A percentile compares a stretch with the other conserved stretches of the same genome.
These are phyloP conservation scores for Axis porcinus DNA, from an alignment of 2,113 vertebrate species.

Conservation along the genomic window DNA sequence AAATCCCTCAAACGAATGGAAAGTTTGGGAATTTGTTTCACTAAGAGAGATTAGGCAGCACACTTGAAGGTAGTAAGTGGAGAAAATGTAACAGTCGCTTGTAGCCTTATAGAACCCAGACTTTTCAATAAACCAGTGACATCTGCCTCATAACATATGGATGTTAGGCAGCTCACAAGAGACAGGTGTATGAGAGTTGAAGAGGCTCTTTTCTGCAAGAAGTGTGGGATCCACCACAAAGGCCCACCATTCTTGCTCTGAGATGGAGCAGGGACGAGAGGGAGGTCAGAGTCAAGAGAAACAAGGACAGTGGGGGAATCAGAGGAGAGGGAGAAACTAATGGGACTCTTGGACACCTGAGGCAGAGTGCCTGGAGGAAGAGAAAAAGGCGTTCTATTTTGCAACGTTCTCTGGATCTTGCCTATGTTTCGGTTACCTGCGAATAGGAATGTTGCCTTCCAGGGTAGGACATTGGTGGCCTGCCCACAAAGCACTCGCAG, in stretches of 20 bases:
- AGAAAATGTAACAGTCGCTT: neutral
- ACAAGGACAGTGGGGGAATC: neutral
- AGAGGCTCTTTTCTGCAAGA: neutral
- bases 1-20: neutral
- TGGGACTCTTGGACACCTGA: neutral
- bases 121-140: neutral
- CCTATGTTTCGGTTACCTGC: fast-evolving
- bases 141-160: neutral
- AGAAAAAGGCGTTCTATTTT: neutral
- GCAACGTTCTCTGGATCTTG: no score
- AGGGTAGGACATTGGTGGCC: neutral
- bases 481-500: neutral
- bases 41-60: neutral
- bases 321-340: neutral
- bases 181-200: neutral
- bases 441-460: neutral
- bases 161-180: neutral
- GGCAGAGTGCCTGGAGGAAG: neutral
- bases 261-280: neutral
- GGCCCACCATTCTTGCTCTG: fast-evolving
- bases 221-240: fast-evolving
- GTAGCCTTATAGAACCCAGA: neutral
- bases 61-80: neutral
- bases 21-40: neutral
- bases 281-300: neutral